A percentile compares a stretch with the other conserved stretches of the same genome.
Evolutionary conservation across 2,888 invertebrate genomes (phyloP).

Genomic region (Campoplex capitator): DNA sequence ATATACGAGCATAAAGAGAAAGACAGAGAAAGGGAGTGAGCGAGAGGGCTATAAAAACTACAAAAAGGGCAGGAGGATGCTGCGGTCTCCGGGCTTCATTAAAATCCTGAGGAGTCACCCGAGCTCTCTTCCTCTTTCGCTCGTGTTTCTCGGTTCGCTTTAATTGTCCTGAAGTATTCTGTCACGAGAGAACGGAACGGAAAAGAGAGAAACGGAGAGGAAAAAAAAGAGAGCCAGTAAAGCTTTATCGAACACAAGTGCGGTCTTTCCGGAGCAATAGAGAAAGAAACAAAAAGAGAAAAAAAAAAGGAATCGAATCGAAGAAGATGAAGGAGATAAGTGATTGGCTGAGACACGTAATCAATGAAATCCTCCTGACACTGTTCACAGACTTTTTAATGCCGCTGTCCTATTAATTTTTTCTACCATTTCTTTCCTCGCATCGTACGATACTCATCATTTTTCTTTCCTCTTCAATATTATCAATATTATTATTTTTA

Average conservation of each 20-base stretch:
- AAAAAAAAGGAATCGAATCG: slow-evolving; percentile 27
- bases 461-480: too few relatives aligned
- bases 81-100: slow-evolving; percentile 66
- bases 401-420: neutral
- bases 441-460: too few relatives aligned
- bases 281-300: neutral
- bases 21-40: slow-evolving; percentile 21
- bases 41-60: slow-evolving; percentile 44
- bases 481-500: too few relatives aligned
- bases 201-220: neutral
- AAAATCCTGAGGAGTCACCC: slow-evolving; percentile 66
- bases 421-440: neutral
- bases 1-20: slow-evolving; percentile 13
- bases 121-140: slow-evolving; percentile 35
- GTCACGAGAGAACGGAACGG: slow-evolving; percentile 6
- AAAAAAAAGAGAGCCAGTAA: slow-evolving; percentile 21
- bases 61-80: slow-evolving; percentile 41
- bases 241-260: slow-evolving; percentile 19
- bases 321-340: slow-evolving; percentile 30
- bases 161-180: slow-evolving; percentile 58
- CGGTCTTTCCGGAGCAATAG: slow-evolving; percentile 25
- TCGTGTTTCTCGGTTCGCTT: slow-evolving; percentile 47
- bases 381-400: neutral
- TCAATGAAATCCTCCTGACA: slow-evolving; percentile 13
- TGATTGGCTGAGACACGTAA: slow-evolving; percentile 27